Percentiles rank a stretch among this genome's conserved stretches.
Evolutionary conservation across 2,113 vertebrate species (phyloP).

Genomic region (Trogon melanurus): DNA sequence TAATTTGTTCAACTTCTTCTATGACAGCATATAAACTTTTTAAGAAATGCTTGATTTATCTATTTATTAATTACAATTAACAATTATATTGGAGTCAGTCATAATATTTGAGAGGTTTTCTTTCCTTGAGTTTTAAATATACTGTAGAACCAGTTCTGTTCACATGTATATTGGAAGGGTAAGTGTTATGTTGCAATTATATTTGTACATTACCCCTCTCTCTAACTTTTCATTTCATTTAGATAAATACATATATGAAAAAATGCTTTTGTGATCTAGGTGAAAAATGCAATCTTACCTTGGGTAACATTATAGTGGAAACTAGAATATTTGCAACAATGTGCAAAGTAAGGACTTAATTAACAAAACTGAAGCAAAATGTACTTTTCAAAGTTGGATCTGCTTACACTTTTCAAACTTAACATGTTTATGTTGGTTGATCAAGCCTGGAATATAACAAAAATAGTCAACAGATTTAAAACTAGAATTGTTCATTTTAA

Average conservation of each 20-base stretch:
- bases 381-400: neutral
- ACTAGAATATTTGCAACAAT: neutral
- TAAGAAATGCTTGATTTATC: neutral
- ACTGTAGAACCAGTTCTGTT: neutral
- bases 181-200: neutral
- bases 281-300: neutral
- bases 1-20: neutral
- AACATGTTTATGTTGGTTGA: neutral
- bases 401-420: neutral
- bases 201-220: neutral
- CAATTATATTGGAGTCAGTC: neutral
- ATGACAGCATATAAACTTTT: neutral
- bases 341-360: neutral
- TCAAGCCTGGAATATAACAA: neutral
- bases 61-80: neutral
- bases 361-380: neutral
- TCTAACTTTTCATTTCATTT: neutral
- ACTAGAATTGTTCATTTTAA: accelerated
- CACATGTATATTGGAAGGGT: accelerated
- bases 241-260: neutral
- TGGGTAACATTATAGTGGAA: neutral
- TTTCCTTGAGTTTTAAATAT: neutral
- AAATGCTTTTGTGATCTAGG: neutral
- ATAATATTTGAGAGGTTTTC: neutral
- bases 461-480: neutral